phyloP scores from a whole-genome alignment of 1,140 invertebrate genomes.

The Vanessa atalanta region DNA sequence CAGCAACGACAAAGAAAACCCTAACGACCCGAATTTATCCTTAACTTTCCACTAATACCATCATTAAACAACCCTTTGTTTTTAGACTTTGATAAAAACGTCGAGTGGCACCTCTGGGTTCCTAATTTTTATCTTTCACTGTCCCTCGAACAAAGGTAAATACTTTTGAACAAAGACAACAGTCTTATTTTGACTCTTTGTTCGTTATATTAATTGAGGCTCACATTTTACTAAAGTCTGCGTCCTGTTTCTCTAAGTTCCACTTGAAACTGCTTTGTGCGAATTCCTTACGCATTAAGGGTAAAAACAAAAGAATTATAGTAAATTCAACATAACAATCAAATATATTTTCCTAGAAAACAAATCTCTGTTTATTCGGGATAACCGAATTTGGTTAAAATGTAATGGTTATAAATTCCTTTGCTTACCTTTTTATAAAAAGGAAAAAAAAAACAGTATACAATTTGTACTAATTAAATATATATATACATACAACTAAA shows the following conservation, averaged over 20 bases:
- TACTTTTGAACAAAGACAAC: conserved; percentile 30
- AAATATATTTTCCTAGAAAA: neutral
- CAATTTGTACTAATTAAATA: too few species aligned
- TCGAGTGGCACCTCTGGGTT: conserved; percentile 65
- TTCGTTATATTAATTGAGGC: conserved; percentile 26
- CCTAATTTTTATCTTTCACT: conserved; percentile 76
- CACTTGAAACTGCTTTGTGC: neutral
- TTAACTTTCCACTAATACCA: conserved; percentile 77
- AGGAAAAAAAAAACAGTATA: neutral
- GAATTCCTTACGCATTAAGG: neutral
- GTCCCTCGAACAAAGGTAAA: conserved; percentile 60
- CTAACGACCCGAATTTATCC: conserved; percentile 76
- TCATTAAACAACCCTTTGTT: conserved; percentile 79
- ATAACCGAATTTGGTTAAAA: neutral
- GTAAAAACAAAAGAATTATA: neutral
- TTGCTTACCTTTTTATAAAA: neutral
- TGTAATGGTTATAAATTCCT: neutral
- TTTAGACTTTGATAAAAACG: conserved; percentile 75
- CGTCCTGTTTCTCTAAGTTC: neutral
- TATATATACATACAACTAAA: too few species aligned
- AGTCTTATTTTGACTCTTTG: conserved; percentile 24
- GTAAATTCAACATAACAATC: neutral
- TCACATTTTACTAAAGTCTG: conserved; percentile 9
- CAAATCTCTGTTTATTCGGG: neutral
- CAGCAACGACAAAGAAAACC: conserved; percentile 67